phyloP scores from a whole-genome alignment of 2,797 vertebrate genomes.

The Microctenopoma stevenorrisi region DNA sequence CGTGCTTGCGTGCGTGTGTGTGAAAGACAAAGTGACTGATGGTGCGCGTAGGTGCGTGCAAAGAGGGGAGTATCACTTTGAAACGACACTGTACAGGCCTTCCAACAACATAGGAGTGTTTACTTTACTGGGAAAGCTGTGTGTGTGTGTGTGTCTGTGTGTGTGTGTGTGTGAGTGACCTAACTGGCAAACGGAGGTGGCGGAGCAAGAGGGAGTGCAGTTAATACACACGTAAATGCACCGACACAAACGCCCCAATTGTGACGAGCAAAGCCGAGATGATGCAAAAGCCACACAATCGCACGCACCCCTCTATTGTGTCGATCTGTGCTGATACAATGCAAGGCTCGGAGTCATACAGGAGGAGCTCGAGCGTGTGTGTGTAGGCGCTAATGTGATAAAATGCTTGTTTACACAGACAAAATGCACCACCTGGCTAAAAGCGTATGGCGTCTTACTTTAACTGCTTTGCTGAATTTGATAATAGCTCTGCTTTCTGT shows the following conservation, averaged over 20 bases:
- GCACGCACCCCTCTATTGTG: slow-evolving; percentile 41
- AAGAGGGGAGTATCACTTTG: slow-evolving; percentile 37
- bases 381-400: slow-evolving; percentile 43
- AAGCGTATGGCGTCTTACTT: background rate
- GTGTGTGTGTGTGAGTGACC: slow-evolving; percentile 33
- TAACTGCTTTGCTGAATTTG: background rate
- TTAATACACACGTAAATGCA: slow-evolving; percentile 12
- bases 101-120: slow-evolving; percentile 29
- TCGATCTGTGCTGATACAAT: slow-evolving; percentile 41
- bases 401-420: slow-evolving; percentile 45
- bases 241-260: slow-evolving; percentile 46
- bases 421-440: slow-evolving; percentile 32
- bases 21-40: slow-evolving; percentile 36
- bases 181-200: slow-evolving; percentile 41
- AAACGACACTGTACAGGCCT: slow-evolving; percentile 31
- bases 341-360: slow-evolving; percentile 25
- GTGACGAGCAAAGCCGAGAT: slow-evolving; percentile 46
- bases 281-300: slow-evolving; percentile 39
- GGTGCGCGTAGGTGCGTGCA: slow-evolving; percentile 52
- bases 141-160: slow-evolving; percentile 12
- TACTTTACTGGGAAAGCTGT: slow-evolving; percentile 30
- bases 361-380: slow-evolving; percentile 19
- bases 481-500: background rate
- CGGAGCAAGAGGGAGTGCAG: slow-evolving; percentile 31
- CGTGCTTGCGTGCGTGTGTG: too few relatives aligned